Conservation (phyloP, 2,113 vertebrate species). For the Actenoides hombroni region DNA sequence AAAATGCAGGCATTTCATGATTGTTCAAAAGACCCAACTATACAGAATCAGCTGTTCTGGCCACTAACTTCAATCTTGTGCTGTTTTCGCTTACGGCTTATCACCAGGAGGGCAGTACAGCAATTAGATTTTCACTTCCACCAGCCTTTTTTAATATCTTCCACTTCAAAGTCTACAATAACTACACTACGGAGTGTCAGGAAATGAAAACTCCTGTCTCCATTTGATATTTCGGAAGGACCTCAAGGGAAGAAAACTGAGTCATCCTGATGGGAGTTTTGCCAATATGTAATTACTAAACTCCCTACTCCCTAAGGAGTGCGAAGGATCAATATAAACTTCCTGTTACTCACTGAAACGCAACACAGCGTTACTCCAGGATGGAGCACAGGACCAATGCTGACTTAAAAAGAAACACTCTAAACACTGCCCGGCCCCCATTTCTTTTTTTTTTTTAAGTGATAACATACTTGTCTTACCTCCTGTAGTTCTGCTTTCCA, state of each 20-base stretch:
- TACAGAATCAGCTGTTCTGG: not conserved
- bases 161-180: constrained; percentile 16
- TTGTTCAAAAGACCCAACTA: not conserved
- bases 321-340: constrained; percentile 7
- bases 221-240: constrained; percentile 33
- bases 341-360: not conserved
- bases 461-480: not conserved
- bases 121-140: constrained; percentile 35
- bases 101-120: not conserved
- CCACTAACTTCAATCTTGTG: not conserved
- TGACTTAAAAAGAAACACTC: not conserved
- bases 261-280: not conserved
- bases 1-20: not conserved
- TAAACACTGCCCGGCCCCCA: no score
- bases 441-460: not conserved
- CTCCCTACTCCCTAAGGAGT: not conserved
- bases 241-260: constrained; percentile 1
- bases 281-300: constrained; percentile 12
- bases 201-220: constrained; percentile 47
- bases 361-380: not conserved
- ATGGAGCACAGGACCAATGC: not conserved
- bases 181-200: not conserved
- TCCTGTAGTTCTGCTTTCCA: not conserved
- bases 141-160: constrained; percentile 33
- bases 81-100: not conserved